These are phyloP conservation scores for Phania funesta DNA, from an alignment of 2,888 invertebrate species.

Conservation along the genomic window DNA sequence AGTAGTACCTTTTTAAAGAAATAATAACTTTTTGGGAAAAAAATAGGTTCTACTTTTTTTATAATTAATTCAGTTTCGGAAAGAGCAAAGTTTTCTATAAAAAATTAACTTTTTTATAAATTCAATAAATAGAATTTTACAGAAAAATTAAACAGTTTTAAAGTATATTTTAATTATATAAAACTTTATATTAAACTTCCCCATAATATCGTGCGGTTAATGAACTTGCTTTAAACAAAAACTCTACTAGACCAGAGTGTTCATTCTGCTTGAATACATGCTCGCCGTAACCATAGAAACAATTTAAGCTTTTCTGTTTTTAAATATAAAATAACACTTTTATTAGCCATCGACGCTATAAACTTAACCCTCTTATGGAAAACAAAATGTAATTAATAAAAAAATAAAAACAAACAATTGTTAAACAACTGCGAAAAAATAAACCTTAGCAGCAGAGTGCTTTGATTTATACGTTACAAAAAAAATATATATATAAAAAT, in stretches of 20 bases:
- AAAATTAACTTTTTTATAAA: no score
- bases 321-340: not conserved
- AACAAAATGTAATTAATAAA: not conserved
- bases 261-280: not conserved
- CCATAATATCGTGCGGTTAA: no score
- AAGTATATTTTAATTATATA: no score
- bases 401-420: not conserved
- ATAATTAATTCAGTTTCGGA: no score
- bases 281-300: not conserved
- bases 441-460: not conserved
- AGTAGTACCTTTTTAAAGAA: no score
- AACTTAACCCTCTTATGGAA: slow-evolving; percentile 25
- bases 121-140: no score
- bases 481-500: no score
- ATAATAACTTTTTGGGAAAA: no score
- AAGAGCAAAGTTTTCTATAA: no score
- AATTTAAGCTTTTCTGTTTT: not conserved
- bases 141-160: no score
- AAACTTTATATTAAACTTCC: no score
- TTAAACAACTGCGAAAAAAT: slow-evolving; percentile 1
- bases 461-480: not conserved
- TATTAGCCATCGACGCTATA: not conserved
- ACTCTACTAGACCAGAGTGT: slow-evolving; percentile 7
- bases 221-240: slow-evolving; percentile 26
- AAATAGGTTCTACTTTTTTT: no score